Evolutionary conservation across 2,888 invertebrate genomes (phyloP), one percentile per base, ranked within the genome.

Genomic region (Erebia aethiops): DNA sequence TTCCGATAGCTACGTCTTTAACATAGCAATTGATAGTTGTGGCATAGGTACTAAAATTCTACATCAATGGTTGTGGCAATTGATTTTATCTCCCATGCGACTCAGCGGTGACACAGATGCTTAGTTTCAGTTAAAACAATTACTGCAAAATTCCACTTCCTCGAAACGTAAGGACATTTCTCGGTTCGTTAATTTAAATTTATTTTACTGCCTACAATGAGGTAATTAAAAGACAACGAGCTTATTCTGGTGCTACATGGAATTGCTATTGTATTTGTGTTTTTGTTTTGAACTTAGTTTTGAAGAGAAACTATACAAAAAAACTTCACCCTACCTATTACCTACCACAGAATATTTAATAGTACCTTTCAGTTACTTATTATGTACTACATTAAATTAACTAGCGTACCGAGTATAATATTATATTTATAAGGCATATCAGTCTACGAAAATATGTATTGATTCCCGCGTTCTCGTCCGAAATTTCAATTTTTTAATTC

Each of bases 121-220:
- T 70, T 69, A 73, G 73, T 73, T 71, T 77, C 71, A 68, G 71
- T 68, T 75, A 69, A 74, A 74, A 77, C 76, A 77, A 77, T 73
- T 75, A 74, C 76, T 71, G 73, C 72, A 71, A 71, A 67, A 71
- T 61, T 73, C 69, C 67, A 63, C 57, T 76, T 73, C 71, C 61
- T 67, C 71, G 71, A 71, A 72, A 69, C 60, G 63, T 56, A 65
- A 74, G 67, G 67, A 74, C 65, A 67, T 67, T 74, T 71, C 71
- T 88, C 84, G 83, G 81, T 78, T 74, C 74, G 82, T 83, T 87
- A 86, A 88, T 88, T 88, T 86, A 84, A 88, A 89, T 89, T 89
- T 89, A 88, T 89, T 87, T 85, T 74, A 81, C 81, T 79, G 79
- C 81, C 74, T 73, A 77, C 81, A 80, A 77, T 77, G 77, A 79